Evolutionary conservation across 2,113 vertebrate genomes (phyloP).

Genomic region (Phylloscopus trochiloides): DNA sequence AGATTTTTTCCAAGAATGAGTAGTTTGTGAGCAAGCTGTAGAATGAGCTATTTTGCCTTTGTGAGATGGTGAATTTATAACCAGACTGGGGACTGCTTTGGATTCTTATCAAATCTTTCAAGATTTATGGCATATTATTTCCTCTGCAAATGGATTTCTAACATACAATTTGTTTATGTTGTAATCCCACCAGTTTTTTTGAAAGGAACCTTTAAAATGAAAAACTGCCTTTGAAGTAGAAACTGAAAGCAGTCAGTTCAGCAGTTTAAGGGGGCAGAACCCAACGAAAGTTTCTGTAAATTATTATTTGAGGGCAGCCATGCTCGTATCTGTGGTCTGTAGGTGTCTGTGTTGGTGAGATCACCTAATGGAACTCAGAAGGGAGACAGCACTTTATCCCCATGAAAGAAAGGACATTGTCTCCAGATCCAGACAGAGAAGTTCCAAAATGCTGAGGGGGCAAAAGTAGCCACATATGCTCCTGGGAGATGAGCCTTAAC

Average conservation of each 20-base stretch:
- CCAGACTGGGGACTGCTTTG: background rate
- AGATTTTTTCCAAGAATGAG: slow-evolving; percentile 31
- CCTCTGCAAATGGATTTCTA: slow-evolving; percentile 46
- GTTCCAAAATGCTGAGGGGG: background rate
- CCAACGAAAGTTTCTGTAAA: background rate
- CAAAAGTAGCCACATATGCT: background rate
- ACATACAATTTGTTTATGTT: slow-evolving; percentile 30
- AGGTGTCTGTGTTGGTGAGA: background rate
- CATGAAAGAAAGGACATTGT: background rate
- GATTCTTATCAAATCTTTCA: slow-evolving; percentile 41
- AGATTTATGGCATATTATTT: slow-evolving; percentile 47
- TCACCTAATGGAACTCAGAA: background rate
- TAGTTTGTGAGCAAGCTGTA: background rate
- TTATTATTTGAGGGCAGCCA: background rate
- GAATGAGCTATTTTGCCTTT: slow-evolving; percentile 28
- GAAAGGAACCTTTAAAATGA: slow-evolving; percentile 21
- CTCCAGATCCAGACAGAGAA: background rate
- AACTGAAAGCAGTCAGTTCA: slow-evolving; percentile 15
- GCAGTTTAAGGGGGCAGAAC: background rate
- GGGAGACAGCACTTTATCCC: background rate
- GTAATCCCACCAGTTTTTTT: slow-evolving; percentile 9
- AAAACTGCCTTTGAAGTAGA: slow-evolving; percentile 36
- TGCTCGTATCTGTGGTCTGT: background rate
- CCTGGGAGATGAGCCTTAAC: background rate
- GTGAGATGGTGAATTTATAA: slow-evolving; percentile 42